These are phyloP conservation scores for Calidris pygmaea DNA, from an alignment of 2,113 vertebrate species.

Conservation along the genomic window DNA sequence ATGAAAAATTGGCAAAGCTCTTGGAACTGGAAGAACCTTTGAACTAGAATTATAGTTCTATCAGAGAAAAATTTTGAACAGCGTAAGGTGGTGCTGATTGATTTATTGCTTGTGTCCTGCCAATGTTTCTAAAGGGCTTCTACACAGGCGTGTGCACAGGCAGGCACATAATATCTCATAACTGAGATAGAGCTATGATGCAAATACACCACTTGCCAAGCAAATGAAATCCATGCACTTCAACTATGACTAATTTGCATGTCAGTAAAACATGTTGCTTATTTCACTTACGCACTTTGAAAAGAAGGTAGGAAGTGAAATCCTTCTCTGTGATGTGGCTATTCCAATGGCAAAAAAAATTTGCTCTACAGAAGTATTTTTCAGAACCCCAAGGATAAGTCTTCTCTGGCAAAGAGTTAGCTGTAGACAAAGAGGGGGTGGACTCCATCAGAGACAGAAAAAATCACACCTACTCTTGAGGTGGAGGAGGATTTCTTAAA, in stretches of 20 bases:
- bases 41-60: background rate
- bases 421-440: slow-evolving; percentile 53
- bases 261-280: background rate
- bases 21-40: background rate
- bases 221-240: background rate
- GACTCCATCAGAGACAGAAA: slow-evolving; percentile 33
- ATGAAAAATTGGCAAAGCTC: background rate
- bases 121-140: background rate
- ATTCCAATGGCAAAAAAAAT: background rate
- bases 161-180: background rate
- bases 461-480: slow-evolving; percentile 19
- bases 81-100: background rate
- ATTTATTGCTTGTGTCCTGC: background rate
- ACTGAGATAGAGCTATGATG: background rate
- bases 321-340: background rate
- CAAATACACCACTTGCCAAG: background rate
- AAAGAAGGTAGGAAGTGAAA: slow-evolving; percentile 2
- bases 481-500: slow-evolving; percentile 59
- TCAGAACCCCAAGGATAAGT: slow-evolving; percentile 11
- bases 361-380: slow-evolving; percentile 10
- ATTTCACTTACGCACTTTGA: background rate
- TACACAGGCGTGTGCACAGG: fast-evolving
- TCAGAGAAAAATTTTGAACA: background rate
- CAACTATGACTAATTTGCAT: background rate
- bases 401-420: background rate